phyloP scores from a whole-genome alignment of 2,113 vertebrate species.

The Heterotilapia buettikoferi region DNA sequence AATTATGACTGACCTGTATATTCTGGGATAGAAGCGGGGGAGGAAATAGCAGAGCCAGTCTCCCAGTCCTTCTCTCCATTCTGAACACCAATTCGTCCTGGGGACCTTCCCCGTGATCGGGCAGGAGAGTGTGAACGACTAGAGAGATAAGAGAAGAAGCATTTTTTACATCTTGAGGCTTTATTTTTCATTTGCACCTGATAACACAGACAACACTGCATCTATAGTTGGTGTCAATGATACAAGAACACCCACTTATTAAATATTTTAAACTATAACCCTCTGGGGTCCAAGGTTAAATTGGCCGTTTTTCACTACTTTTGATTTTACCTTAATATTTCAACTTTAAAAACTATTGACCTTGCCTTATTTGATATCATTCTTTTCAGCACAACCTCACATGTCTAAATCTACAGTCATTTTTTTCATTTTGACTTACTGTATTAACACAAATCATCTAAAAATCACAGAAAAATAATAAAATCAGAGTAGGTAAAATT shows the following conservation, averaged over 20 bases:
- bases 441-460: neutral
- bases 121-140: conserved; percentile 83
- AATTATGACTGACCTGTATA: conserved; percentile 77
- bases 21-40: conserved; percentile 85
- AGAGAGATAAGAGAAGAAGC: neutral
- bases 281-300: neutral
- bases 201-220: neutral
- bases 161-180: neutral
- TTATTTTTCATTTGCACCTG: neutral
- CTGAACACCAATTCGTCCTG: conserved; percentile 70
- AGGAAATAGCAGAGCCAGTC: conserved; percentile 82
- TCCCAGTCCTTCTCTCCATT: conserved; percentile 88
- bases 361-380: neutral
- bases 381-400: neutral
- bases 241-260: neutral
- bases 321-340: neutral
- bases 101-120: conserved; percentile 79
- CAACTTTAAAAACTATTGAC: neutral
- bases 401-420: neutral
- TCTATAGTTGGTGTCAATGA: neutral
- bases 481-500: neutral
- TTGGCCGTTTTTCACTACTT: neutral
- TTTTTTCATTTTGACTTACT: neutral
- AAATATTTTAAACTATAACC: neutral
- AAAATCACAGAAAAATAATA: neutral